Base-by-base conservation (phyloP, 2,888 invertebrate genomes). In the Macrophya alboannulata region DNA sequence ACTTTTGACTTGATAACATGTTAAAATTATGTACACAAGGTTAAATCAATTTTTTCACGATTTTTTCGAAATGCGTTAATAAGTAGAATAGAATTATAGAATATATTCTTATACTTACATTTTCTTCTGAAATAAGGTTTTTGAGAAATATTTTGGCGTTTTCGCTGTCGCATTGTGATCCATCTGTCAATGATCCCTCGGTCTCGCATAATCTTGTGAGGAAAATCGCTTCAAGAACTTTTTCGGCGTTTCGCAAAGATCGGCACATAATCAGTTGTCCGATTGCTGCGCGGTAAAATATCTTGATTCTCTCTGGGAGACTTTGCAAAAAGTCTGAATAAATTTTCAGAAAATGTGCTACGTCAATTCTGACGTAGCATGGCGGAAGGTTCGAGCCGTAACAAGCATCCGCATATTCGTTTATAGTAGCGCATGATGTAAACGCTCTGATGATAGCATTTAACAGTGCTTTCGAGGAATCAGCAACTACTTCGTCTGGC, bases 251-350 rank as follows among this genome's bases (percentile, higher is more conserved):
- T 40, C 43, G 9, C 37, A 85, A 21, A 25, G 45, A 45, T 74
- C 82, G 51, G 15, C 74, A 72, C 48, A 65, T 48, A 31, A 86
- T 85, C 25, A 82, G 40, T 51, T 86, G 85, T 9, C 88, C 87
- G 25, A 88, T 82, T 8, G 79, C 87, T 48, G 85, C 86, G 40
- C 85, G 85, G 55, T 86, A 86, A 84, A 87, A 88, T n/a, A 88
- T 86, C 62, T 86, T 87, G n/a, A n/a, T n/a, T n/a, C n/a, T n/a
- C n/a, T n/a, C n/a, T n/a, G n/a, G n/a, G n/a, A n/a, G n/a, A n/a
- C n/a, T n/a, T n/a, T n/a, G n/a, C n/a, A n/a, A n/a, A n/a, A n/a
- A n/a, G n/a, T n/a, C n/a, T n/a, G n/a, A n/a, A n/a, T n/a, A n/a
- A n/a, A n/a, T n/a, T n/a, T n/a, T n/a, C n/a, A n/a, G n/a, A n/a